Evolutionary conservation across 1,140 invertebrate species (phyloP).

Genomic region (Ctenoplectra terminalis): DNA sequence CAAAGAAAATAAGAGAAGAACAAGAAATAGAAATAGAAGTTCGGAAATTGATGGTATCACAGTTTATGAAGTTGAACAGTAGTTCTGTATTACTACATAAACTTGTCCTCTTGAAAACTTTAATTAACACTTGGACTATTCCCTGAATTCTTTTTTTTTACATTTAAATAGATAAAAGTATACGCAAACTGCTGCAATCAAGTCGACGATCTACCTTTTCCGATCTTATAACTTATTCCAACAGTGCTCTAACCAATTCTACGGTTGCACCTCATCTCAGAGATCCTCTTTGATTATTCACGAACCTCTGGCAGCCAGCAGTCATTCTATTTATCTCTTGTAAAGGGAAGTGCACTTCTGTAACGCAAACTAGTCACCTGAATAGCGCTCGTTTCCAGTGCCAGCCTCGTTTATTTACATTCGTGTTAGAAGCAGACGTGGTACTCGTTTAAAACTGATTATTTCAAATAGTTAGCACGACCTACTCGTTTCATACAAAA

Average conservation of each 20-base stretch:
- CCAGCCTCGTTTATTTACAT: constrained; percentile 10
- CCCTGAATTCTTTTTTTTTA: too few species aligned
- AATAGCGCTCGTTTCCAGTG: constrained; percentile 23
- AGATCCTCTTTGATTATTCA: constrained; percentile 15
- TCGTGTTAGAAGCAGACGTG: constrained; percentile 8
- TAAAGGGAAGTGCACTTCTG: constrained; percentile 33
- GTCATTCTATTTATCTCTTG: constrained; percentile 30
- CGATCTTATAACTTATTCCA: too few species aligned
- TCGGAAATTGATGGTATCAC: too few species aligned
- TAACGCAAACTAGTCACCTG: constrained; percentile 22
- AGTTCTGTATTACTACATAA: too few species aligned
- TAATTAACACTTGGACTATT: too few species aligned
- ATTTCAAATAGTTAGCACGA: background rate
- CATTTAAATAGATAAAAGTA: too few species aligned
- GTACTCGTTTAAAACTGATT: background rate
- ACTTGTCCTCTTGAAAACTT: too few species aligned
- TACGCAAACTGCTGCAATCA: background rate
- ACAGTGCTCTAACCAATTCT: background rate
- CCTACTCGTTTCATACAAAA: background rate
- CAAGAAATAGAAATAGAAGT: too few species aligned
- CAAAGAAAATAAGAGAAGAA: too few species aligned
- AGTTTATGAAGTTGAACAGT: too few species aligned
- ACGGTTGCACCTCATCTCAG: background rate
- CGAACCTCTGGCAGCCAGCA: background rate
- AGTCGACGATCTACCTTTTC: background rate